A percentile compares a stretch with the other conserved stretches of the same genome.
Evolutionary conservation across 2,888 invertebrate species (phyloP).

Genomic region (Clanis bilineata): DNA sequence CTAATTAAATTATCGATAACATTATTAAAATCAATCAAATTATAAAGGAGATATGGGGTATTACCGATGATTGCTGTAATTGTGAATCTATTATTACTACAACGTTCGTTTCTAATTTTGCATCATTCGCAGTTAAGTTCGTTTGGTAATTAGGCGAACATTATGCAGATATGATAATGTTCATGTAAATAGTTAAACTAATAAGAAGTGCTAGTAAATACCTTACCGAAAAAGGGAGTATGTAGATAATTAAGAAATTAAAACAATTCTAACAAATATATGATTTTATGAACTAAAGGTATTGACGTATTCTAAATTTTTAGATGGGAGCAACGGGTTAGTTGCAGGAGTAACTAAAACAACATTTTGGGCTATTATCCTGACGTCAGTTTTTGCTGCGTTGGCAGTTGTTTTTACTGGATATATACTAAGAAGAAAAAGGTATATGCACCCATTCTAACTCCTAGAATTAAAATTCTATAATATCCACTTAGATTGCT

Average conservation of each 20-base stretch:
- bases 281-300: no score
- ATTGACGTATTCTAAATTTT: background rate
- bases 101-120: constrained; percentile 1
- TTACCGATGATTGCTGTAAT: background rate
- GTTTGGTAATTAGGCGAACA: background rate
- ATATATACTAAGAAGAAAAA: constrained; percentile 60
- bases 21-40: constrained; percentile 26
- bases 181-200: background rate
- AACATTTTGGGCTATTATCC: constrained; percentile 66
- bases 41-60: background rate
- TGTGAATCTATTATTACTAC: background rate
- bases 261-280: no score
- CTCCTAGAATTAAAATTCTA: background rate
- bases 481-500: no score
- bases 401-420: constrained; percentile 55
- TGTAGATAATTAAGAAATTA: no score
- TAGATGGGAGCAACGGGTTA: constrained; percentile 64
- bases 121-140: background rate
- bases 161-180: background rate
- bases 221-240: no score
- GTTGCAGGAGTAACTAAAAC: constrained; percentile 69
- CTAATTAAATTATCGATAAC: constrained; percentile 16
- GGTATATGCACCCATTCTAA: constrained; percentile 37
- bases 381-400: constrained; percentile 56
- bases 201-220: no score